Percentiles rank a stretch among this genome's conserved stretches.
Evolutionary conservation across 2,113 vertebrate genomes (phyloP).

Genomic region (Xenopus tropicalis): UCB_Xtro_10.0 CM004443.2:187170001-187170500

Average conservation of each 20-base stretch:
- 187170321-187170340: conserved; percentile 1
- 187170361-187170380: neutral
- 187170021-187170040: too few relatives aligned
- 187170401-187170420: conserved; percentile 43
- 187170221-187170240: conserved; percentile 4
- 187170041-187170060: too few relatives aligned
- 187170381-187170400: conserved; percentile 19
- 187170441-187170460: conserved; percentile 36
- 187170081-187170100: conserved; percentile 10
- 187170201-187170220: conserved; percentile 27
- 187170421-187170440: conserved; percentile 35
- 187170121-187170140: conserved; percentile 21
- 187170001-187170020: too few relatives aligned
- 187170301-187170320: neutral
- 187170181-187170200: conserved; percentile 26
- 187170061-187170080: too few relatives aligned
- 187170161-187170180: conserved; percentile 20
- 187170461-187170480: conserved; percentile 11
- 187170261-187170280: conserved; percentile 32
- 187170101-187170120: conserved; percentile 10
- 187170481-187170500: conserved; percentile 32
- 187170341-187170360: neutral
- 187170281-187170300: neutral
- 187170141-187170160: conserved; percentile 23
- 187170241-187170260: conserved; percentile 15